phyloP scores from a whole-genome alignment of 2,113 vertebrate genomes.

The Brienomyrus longianalis region DNA sequence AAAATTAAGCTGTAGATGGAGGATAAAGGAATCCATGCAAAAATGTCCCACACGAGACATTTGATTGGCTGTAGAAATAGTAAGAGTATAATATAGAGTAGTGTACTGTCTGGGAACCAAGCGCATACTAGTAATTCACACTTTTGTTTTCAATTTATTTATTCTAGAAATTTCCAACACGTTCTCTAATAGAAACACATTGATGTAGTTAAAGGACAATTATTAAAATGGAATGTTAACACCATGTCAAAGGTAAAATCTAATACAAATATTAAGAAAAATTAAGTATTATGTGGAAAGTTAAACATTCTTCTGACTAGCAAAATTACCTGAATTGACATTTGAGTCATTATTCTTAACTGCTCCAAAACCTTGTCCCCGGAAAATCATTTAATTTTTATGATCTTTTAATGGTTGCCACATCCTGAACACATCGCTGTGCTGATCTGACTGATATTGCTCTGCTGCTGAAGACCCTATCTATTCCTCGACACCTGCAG shows the following conservation, averaged over 20 bases:
- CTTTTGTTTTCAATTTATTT: not conserved
- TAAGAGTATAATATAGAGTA: not conserved
- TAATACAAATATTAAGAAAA: not conserved
- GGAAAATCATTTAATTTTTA: not conserved
- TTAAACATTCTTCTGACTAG: not conserved
- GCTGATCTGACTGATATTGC: not conserved
- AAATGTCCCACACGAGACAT: not conserved
- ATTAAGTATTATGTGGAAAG: not conserved
- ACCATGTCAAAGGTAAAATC: not conserved
- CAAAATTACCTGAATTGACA: not conserved
- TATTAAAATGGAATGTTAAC: not conserved
- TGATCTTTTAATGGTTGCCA: not conserved
- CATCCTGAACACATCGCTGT: not conserved
- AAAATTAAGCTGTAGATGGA: not conserved
- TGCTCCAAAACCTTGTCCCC: not conserved
- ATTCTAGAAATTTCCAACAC: not conserved
- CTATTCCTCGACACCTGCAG: not conserved
- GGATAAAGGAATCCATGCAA: not conserved
- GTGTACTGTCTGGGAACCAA: not conserved
- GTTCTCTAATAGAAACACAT: not conserved
- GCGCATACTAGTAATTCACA: not conserved
- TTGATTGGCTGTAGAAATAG: not conserved
- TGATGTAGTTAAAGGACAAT: not conserved
- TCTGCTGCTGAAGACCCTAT: not conserved
- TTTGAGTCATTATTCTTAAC: not conserved